These are phyloP conservation scores for Lepus townsendii DNA, from an alignment of 2,797 vertebrate genomes.

Conservation along the genomic window DNA sequence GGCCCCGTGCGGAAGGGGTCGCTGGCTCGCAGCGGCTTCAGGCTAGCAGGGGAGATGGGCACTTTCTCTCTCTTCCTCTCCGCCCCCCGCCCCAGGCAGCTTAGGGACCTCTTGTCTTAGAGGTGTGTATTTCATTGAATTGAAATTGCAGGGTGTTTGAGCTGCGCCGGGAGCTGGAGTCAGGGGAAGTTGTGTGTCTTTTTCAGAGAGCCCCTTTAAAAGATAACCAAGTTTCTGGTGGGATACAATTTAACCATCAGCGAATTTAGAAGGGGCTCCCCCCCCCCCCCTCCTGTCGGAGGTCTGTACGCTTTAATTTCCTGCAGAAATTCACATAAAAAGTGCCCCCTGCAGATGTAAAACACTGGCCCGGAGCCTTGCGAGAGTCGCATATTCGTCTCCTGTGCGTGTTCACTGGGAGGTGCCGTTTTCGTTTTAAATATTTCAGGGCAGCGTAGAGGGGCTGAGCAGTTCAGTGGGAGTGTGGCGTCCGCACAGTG, in stretches of 20 bases:
- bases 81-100: fast-evolving
- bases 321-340: neutral
- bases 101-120: neutral
- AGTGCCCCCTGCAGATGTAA: neutral
- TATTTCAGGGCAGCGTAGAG: neutral
- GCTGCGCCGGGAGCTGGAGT: neutral
- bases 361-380: neutral
- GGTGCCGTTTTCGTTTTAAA: neutral
- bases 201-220: neutral
- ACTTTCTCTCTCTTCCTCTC: fast-evolving
- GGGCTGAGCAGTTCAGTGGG: neutral
- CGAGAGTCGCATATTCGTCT: neutral
- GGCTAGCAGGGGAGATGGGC: neutral
- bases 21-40: neutral
- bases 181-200: neutral
- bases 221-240: neutral
- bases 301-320: neutral
- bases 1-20: fast-evolving
- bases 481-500: neutral
- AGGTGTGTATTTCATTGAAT: neutral
- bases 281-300: neutral
- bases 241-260: neutral
- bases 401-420: neutral
- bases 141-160: neutral
- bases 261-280: neutral